Base-by-base conservation (phyloP, 2,797 vertebrate genomes). In the Aplochiton taeniatus region DNA sequence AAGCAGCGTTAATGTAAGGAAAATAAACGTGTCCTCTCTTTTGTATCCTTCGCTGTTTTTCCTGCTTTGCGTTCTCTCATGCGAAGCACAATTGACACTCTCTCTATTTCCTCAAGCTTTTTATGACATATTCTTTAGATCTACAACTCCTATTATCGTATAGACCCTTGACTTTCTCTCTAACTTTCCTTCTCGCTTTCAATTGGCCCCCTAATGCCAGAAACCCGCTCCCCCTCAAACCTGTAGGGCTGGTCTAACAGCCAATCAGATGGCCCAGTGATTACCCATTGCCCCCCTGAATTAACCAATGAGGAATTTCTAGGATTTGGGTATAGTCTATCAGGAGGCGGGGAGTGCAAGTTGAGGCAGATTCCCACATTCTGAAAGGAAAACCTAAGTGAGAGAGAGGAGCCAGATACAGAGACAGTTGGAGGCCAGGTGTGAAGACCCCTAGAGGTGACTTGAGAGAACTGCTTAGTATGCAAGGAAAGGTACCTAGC, bases 241-340 rank as follows among this genome's bases (percentile, higher is more conserved):
- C 72, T 67, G 68, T 70, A 75, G 73, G 80, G 76, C 78, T 73
- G 63, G 64, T 51, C 52, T 14, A 13, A 55, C 68, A 82, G 74
- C 88, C 89, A 90, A 90, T 90, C 79, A 82, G 60, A 79, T 65
- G 8, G 68, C 60, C 46, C 77, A 18, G 60, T 48, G 60, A 72
- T 66, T 53, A 18, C 73, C 44, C 58, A 51, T 72, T 41, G 43
- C 68, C 69, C 69, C 56, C 3, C 31, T 8, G 14, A 47, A 47
- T 57, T 63, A 61, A 68, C 91, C 72, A 91, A 89, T 91, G 51
- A 74, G 0, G 0, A 58, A 61, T 72, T 70, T 67, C 78, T 80
- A 70, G 68, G 41, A 63, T 65, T 74, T 46, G 60, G 50, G 54
- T 56, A 31, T 6, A 6, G 6, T 31, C 6, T 31, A 61, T 56